Evolutionary conservation across 2,113 vertebrate species (phyloP), one percentile per base, ranked within the genome.

Genomic region (Aleadryas rufinucha): DNA sequence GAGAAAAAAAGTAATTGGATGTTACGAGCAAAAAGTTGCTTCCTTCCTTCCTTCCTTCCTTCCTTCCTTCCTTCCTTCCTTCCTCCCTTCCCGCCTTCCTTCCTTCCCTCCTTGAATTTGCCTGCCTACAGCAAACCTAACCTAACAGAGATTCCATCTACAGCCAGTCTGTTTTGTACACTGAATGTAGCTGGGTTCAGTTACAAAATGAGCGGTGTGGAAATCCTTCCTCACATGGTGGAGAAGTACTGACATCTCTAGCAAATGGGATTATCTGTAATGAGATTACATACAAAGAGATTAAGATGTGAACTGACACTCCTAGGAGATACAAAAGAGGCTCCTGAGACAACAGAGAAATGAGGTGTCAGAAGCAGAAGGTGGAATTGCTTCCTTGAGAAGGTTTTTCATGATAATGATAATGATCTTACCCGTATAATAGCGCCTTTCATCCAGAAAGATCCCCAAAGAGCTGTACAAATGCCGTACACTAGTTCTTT

Each of bases 211-310:
- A 96, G 95, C 69, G 1, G 71, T 94, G 83, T 91, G 82, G 86
- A 97, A 98, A 98, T 96, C 97, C 89, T 96, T 97, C 89, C 94
- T 97, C 91, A 81, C 66, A 88, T 69, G 56, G 66, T 96, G 93
- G 84, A 97, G 97, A 97, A 97, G 96, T 94, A 97, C 97, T 97
- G 97, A 98, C 97, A 96, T 98, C 95, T 97, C 94, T 75, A 96
- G 97, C 94, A 98, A 98, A 98, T 97, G 98, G 97, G 98, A 98
- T 98, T 98, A 98, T 97, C 97, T 95, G 97, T 98, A 98, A 98
- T 98, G 97, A 98, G 97, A 98, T 98, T 98, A 98, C 96, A 97
- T 96, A 97, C 95, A 96, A 97, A 98, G 95, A 97, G 97, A 98
- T 98, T 98, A 98, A 98, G 98, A 97, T 97, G 97, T 97, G 97